These are phyloP conservation scores for Hozukius guyotensis DNA, from an alignment of 2,797 vertebrate genomes.

Conservation along the genomic window DNA sequence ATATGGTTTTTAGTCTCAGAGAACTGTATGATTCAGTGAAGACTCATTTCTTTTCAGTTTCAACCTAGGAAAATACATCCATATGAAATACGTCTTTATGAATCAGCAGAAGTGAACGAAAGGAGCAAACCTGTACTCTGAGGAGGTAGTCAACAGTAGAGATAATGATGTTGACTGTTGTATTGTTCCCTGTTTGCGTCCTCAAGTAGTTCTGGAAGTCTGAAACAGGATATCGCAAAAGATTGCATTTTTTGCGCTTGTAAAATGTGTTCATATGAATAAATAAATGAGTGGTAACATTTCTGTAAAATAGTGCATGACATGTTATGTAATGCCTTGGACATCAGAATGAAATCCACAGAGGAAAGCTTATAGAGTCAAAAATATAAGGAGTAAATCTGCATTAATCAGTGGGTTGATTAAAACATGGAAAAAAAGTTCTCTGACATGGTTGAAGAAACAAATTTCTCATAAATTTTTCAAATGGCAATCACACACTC, in stretches of 20 bases:
- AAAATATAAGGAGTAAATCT: background rate
- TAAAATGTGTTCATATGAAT: background rate
- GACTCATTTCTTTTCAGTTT: background rate
- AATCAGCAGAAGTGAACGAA: background rate
- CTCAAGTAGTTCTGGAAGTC: slow-evolving; percentile 98
- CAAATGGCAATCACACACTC: background rate
- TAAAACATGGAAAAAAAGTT: background rate
- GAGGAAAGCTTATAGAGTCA: background rate
- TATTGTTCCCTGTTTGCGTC: slow-evolving; percentile 97
- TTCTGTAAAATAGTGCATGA: background rate
- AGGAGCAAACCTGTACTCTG: slow-evolving; percentile 89
- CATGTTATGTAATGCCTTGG: background rate
- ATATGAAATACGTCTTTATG: background rate
- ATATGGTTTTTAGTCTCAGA: background rate
- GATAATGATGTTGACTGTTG: slow-evolving; percentile 96
- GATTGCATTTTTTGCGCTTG: background rate
- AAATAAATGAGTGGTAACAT: background rate
- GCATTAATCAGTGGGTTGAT: background rate
- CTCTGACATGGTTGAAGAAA: background rate
- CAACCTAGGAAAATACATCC: background rate
- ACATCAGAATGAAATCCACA: background rate
- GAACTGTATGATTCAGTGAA: background rate
- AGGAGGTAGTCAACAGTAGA: slow-evolving; percentile 97
- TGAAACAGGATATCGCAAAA: slow-evolving; percentile 55
- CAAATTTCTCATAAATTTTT: background rate